Base-by-base conservation (phyloP, 2,888 invertebrate genomes). In the Ferrisia virgata region DNA sequence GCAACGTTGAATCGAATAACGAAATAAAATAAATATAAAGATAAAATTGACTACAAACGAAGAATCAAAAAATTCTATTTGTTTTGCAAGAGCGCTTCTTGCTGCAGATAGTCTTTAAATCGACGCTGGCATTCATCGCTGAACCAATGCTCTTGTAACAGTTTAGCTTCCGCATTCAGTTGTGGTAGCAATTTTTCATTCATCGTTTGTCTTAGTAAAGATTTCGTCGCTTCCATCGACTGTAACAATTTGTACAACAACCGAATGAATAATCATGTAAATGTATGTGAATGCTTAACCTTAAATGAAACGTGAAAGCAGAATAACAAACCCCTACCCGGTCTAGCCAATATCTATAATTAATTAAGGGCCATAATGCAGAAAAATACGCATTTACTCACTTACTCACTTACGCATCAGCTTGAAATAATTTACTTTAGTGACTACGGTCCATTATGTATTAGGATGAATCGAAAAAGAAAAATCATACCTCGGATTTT, bases 101-200 rank as follows among this genome's bases (percentile, higher is more conserved):
- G 39, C 18, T 82, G 40, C 18, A 86, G 82, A 47, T 85, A 86
- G 18, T 85, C 36, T 69, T 85, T 85, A 81, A 86, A 86, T 82
- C 85, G 85, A 28, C 85, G 88, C 86, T 94, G 94, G 86, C 94
- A 95, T 87, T 94, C 94, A 0, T 90, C 87, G 1, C 93, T 93
- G 85, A 91, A 91, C 95, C 95, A 96, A 87, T 93, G 93, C 86
- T 94, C 91, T 5, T 92, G 89, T 85, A 95, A 90, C 39, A 93
- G 89, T 87, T 92, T 92, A 85, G 92, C 91, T 88, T 95, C 94
- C 3, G 91, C 90, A 86, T 93, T 92, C 87, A 94, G 89, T 79
- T 91, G 90, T 33, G 91, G 89, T 86, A 92, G 91, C 85, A 92
- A 88, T 86, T 90, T 91, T 79, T 90, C 89, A 83, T 91, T 89